Conservation (phyloP, 2,888 invertebrate species). For the Rhodophaea formosa region DNA sequence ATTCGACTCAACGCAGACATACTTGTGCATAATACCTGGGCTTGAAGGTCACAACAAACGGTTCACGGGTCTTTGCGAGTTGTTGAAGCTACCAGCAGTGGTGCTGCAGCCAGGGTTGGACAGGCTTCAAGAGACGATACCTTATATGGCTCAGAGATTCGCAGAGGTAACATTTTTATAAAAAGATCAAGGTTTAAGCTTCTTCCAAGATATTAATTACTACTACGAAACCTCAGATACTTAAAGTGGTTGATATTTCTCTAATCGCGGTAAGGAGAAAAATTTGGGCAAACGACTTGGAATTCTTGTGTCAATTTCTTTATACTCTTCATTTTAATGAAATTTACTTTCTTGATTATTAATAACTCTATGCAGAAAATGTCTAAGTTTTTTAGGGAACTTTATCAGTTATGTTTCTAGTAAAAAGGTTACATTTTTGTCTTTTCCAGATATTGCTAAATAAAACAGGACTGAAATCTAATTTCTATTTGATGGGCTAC, state of each 20-base stretch:
- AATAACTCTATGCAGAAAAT: no score
- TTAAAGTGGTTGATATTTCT: no score
- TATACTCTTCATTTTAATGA: no score
- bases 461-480: conserved; percentile 33
- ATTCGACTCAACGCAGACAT: conserved; percentile 37
- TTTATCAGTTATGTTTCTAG: no score
- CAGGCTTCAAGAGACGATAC: conserved; percentile 35
- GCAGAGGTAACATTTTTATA: conserved; percentile 30
- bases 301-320: no score
- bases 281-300: no score
- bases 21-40: conserved; percentile 52
- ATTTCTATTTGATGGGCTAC: conserved; percentile 52
- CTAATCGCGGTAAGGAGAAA: no score
- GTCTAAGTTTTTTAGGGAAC: no score
- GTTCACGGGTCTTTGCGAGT: conserved; percentile 42
- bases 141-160: conserved; percentile 41
- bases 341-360: no score
- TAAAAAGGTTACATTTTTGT: not conserved
- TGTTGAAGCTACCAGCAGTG: conserved; percentile 48
- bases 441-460: conserved; percentile 40
- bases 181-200: no score
- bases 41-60: conserved; percentile 48
- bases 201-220: no score
- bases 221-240: no score
- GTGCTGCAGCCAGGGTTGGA: conserved; percentile 54